These are phyloP conservation scores for Penelope pileata DNA, from an alignment of 2,113 vertebrate species.

Conservation along the genomic window DNA sequence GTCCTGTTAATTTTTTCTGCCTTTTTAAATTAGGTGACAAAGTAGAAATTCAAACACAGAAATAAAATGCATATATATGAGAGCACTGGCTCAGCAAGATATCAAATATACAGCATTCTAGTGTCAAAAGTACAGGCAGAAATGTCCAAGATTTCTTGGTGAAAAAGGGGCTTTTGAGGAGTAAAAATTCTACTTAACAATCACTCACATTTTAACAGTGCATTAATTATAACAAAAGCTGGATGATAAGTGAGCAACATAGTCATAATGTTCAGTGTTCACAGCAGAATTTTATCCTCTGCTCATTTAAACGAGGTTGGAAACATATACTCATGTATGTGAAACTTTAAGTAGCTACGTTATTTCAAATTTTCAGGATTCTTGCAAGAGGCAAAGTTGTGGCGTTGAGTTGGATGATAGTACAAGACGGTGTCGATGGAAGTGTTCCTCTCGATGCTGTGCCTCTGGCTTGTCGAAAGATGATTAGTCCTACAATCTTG, in stretches of 20 bases:
- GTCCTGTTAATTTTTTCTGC: constrained; percentile 68
- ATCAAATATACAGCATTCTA: constrained; percentile 79
- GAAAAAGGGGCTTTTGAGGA: constrained; percentile 66
- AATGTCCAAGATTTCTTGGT: constrained; percentile 74
- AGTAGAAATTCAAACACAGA: constrained; percentile 80
- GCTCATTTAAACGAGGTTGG: constrained; percentile 70
- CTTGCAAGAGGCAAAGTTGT: constrained; percentile 81
- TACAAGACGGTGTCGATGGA: constrained; percentile 66
- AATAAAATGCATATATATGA: constrained; percentile 77
- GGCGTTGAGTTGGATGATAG: constrained; percentile 71
- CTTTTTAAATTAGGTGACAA: constrained; percentile 77
- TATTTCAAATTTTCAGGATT: constrained; percentile 76
- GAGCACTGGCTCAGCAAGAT: constrained; percentile 77
- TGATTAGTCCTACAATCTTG: constrained; percentile 65
- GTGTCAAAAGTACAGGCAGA: constrained; percentile 74
- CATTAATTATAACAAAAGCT: constrained; percentile 74
- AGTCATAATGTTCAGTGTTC: constrained; percentile 69
- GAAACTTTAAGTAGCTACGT: constrained; percentile 79
- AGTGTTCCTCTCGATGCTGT: constrained; percentile 67
- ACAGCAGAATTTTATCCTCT: constrained; percentile 68
- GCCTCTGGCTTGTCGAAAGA: constrained; percentile 72
- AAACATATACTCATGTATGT: constrained; percentile 78
- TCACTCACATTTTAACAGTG: constrained; percentile 76
- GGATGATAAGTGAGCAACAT: constrained; percentile 67
- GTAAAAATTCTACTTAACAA: constrained; percentile 73